These are phyloP conservation scores for Leucophenga montana DNA, from an alignment of 2,888 invertebrate genomes.

Conservation along the genomic window DNA sequence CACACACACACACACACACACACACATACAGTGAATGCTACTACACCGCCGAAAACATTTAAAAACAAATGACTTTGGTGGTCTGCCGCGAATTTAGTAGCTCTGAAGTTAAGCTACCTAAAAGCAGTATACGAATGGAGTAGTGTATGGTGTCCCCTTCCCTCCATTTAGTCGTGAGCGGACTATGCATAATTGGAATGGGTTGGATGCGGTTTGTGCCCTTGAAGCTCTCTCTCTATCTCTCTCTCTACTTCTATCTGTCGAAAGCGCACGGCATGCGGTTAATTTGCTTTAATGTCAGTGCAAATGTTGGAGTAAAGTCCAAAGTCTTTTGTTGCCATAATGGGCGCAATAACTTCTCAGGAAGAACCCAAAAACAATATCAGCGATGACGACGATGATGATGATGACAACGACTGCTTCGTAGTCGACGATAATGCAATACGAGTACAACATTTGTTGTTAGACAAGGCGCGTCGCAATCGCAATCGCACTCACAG, in stretches of 20 bases:
- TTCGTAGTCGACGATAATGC: constrained; percentile 40
- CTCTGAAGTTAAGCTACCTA: too few species aligned
- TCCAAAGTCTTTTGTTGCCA: constrained; percentile 45
- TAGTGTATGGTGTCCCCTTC: neutral
- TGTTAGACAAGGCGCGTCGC: constrained; percentile 16
- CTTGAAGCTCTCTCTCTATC: neutral
- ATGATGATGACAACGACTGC: constrained; percentile 35
- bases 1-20: neutral
- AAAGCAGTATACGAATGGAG: constrained; percentile 9
- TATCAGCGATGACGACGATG: constrained; percentile 30
- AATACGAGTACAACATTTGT: constrained; percentile 38
- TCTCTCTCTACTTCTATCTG: too few species aligned
- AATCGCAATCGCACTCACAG: neutral
- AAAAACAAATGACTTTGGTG: constrained; percentile 70
- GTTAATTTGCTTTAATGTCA: constrained; percentile 70
- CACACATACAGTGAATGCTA: neutral
- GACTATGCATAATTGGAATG: neutral
- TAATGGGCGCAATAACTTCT: constrained; percentile 39
- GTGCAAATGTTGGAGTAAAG: constrained; percentile 55
- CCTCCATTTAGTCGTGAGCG: neutral
- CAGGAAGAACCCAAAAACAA: constrained; percentile 41
- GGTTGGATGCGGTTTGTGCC: constrained; percentile 1
- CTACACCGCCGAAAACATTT: constrained; percentile 57
- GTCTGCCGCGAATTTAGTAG: constrained; percentile 40
- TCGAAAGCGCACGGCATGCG: constrained; percentile 52